These are phyloP conservation scores for Oryzias dopingdopingensis DNA, from an alignment of 2,797 vertebrate genomes.

Conservation along the genomic window DNA sequence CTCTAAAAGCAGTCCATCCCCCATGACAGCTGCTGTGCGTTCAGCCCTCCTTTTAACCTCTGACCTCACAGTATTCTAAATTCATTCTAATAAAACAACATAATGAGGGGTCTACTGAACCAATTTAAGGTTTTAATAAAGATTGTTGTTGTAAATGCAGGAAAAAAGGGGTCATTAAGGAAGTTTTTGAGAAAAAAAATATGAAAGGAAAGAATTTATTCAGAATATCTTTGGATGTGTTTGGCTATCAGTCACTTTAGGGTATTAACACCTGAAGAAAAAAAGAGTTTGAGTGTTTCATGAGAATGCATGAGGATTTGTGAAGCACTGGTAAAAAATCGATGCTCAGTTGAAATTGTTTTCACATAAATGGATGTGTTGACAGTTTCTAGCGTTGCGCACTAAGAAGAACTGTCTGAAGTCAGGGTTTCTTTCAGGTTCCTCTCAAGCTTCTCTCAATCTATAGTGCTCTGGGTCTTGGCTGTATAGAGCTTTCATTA, in stretches of 20 bases:
- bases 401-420: conserved; percentile 25
- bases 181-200: conserved; percentile 41
- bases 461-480: conserved; percentile 29
- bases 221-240: conserved; percentile 69
- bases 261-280: conserved; percentile 64
- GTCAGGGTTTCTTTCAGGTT: conserved; percentile 13
- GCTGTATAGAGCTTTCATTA: not conserved
- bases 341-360: conserved; percentile 40
- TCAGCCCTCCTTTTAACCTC: conserved; percentile 82
- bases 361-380: conserved; percentile 28
- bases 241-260: conserved; percentile 65
- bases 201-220: conserved; percentile 90
- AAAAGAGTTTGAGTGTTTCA: conserved; percentile 69
- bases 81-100: conserved; percentile 88
- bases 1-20: conserved; percentile 77
- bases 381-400: conserved; percentile 32
- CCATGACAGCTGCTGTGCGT: conserved; percentile 80
- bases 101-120: conserved; percentile 91
- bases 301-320: conserved; percentile 32
- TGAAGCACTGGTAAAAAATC: conserved; percentile 22
- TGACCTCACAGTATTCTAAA: conserved; percentile 81
- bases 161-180: conserved; percentile 19
- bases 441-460: conserved; percentile 17
- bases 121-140: conserved; percentile 90
- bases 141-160: conserved; percentile 77